Conservation (phyloP, 1,140 invertebrate genomes). For the Zophobas atratus region DNA sequence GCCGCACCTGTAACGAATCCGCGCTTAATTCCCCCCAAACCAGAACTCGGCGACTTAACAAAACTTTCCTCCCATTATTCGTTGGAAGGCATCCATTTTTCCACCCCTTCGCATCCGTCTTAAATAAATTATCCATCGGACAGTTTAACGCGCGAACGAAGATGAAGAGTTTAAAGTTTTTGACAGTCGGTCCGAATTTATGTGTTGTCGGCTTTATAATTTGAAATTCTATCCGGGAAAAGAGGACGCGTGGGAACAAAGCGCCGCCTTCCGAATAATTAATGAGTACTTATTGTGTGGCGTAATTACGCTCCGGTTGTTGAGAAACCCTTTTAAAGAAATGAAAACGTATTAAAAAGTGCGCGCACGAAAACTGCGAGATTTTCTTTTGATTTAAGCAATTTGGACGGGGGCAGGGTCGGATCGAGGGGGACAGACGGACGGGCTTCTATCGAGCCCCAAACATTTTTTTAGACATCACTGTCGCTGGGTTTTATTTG, state of each 20-base stretch:
- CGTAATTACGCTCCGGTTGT: slow-evolving; percentile 59
- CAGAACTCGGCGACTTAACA: too few species aligned
- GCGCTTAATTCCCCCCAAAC: too few species aligned
- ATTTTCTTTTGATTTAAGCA: slow-evolving; percentile 50
- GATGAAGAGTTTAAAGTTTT: slow-evolving; percentile 46
- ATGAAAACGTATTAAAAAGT: slow-evolving; percentile 72
- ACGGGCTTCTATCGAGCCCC: background rate
- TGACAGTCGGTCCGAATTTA: slow-evolving; percentile 51
- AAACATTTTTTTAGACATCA: too few species aligned
- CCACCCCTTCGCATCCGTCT: background rate
- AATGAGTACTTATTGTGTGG: slow-evolving; percentile 71
- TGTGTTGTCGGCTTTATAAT: slow-evolving; percentile 44
- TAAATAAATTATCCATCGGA: slow-evolving; percentile 18
- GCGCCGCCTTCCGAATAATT: slow-evolving; percentile 69
- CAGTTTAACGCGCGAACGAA: background rate
- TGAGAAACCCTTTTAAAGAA: slow-evolving; percentile 73
- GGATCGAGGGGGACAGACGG: background rate
- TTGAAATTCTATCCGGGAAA: slow-evolving; percentile 46
- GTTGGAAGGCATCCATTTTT: background rate
- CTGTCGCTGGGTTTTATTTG: too few species aligned
- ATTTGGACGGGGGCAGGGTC: slow-evolving; percentile 47
- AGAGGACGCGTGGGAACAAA: slow-evolving; percentile 41
- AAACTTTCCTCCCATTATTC: too few species aligned
- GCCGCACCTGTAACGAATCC: too few species aligned
- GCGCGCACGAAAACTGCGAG: slow-evolving; percentile 46